Conservation (phyloP, 2,113 vertebrate species). For the Pseudolaguvia tuberculata region DNA sequence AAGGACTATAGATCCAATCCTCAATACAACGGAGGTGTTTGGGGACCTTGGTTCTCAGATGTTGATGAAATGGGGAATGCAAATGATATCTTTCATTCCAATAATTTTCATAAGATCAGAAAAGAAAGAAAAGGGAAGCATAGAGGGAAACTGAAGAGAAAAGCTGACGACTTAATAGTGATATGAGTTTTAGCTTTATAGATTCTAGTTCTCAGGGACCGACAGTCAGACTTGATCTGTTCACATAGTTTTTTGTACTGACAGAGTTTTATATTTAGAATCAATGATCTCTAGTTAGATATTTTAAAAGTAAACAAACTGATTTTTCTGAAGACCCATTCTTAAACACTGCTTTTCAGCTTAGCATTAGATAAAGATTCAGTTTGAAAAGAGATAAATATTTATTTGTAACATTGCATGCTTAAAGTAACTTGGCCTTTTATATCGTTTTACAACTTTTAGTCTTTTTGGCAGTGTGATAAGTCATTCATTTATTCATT, state of each 20-base stretch:
- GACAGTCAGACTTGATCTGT: slow-evolving; percentile 39
- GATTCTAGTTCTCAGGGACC: slow-evolving; percentile 67
- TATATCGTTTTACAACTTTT: slow-evolving; percentile 42
- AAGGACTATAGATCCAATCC: slow-evolving; percentile 93
- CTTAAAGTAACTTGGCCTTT: slow-evolving; percentile 53
- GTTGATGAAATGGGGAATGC: slow-evolving; percentile 69
- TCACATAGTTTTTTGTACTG: slow-evolving; percentile 45
- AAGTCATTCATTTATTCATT: too few species aligned
- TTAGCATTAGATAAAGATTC: slow-evolving; percentile 49
- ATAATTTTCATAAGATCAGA: slow-evolving; percentile 63
- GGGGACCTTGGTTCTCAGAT: slow-evolving; percentile 94
- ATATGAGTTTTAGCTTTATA: slow-evolving; percentile 30
- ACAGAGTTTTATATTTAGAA: slow-evolving; percentile 36
- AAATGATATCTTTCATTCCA: slow-evolving; percentile 64
- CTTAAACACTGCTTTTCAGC: slow-evolving; percentile 58
- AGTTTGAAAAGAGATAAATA: slow-evolving; percentile 48
- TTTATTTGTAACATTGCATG: slow-evolving; percentile 64
- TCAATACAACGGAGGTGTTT: slow-evolving; percentile 88
- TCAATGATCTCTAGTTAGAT: slow-evolving; percentile 34
- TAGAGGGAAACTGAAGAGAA: slow-evolving; percentile 71
- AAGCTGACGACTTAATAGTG: slow-evolving; percentile 46
- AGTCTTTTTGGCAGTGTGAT: neutral
- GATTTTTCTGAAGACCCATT: slow-evolving; percentile 48
- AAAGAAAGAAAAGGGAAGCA: slow-evolving; percentile 67
- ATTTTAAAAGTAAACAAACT: slow-evolving; percentile 14